Conservation (phyloP, 2,888 invertebrate genomes). For the Orthosia gracilis region DNA sequence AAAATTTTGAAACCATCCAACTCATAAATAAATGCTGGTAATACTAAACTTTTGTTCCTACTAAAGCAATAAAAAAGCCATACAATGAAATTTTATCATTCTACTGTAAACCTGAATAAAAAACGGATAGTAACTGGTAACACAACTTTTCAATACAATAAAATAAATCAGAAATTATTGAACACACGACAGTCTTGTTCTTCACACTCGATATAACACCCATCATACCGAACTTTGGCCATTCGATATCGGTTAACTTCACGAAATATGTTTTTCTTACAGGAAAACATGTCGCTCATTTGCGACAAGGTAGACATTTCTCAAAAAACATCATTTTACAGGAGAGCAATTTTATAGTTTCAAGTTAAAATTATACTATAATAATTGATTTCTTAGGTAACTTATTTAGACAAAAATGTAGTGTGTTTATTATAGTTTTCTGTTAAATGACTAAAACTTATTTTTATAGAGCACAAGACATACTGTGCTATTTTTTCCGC, state of each 20-base stretch:
- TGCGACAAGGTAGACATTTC: too few species aligned
- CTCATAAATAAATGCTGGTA: background rate
- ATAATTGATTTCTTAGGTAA: too few species aligned
- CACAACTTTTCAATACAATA: conserved; percentile 55
- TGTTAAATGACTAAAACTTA: too few species aligned
- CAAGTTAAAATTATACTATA: too few species aligned
- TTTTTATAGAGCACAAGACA: too few species aligned
- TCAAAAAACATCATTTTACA: too few species aligned
- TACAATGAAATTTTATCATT: conserved; percentile 2
- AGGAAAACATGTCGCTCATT: conserved; percentile 58
- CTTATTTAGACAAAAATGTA: too few species aligned
- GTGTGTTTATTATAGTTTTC: too few species aligned
- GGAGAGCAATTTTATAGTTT: too few species aligned
- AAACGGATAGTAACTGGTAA: conserved; percentile 20
- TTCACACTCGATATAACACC: conserved; percentile 63
- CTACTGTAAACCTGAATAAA: conserved; percentile 11
- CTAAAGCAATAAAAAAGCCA: conserved; percentile 17
- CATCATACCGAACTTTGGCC: conserved; percentile 56
- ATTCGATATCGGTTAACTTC: conserved; percentile 57
- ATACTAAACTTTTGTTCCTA: background rate
- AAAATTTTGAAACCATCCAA: conserved; percentile 12
- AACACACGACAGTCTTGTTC: conserved; percentile 44
- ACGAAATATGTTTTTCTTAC: conserved; percentile 59
- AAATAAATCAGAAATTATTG: conserved; percentile 66
- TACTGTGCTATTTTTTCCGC: too few species aligned